These are phyloP conservation scores for Peucedramus taeniatus DNA, from an alignment of 2,113 vertebrate genomes.

Conservation along the genomic window DNA sequence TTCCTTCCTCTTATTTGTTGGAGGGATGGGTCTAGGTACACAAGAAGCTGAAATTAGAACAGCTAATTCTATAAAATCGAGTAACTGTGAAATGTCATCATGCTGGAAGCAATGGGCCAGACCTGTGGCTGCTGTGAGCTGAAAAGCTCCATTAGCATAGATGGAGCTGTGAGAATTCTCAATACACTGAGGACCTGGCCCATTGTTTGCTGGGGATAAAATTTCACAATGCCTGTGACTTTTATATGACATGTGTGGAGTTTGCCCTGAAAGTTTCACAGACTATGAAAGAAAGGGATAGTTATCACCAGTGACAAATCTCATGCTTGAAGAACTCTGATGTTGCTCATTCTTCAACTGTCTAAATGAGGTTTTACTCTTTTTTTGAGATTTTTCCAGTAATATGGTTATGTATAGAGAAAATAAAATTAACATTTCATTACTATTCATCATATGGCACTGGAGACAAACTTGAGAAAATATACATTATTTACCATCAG, in stretches of 20 bases:
- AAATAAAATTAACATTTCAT: slow-evolving; percentile 2
- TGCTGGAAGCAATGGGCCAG: not conserved
- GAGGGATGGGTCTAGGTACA: not conserved
- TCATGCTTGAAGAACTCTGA: not conserved
- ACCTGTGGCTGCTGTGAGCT: not conserved
- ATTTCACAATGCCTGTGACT: not conserved
- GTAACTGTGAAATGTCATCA: not conserved
- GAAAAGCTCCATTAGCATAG: not conserved
- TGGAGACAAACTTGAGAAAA: not conserved
- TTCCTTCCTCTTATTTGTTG: not conserved
- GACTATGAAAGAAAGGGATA: not conserved
- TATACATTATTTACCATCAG: not conserved
- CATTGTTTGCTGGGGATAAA: not conserved
- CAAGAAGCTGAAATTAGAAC: not conserved
- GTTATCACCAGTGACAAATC: not conserved
- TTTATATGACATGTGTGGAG: not conserved
- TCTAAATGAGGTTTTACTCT: not conserved
- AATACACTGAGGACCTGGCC: not conserved
- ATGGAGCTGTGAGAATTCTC: not conserved
- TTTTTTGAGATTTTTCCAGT: not conserved
- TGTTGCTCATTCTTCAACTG: not conserved
- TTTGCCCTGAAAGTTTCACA: not conserved
- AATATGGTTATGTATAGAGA: not conserved
- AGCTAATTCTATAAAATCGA: not conserved
- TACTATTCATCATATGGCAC: not conserved